phyloP scores from a whole-genome alignment of 2,797 vertebrate species.

The Galago senegalensis region DNA sequence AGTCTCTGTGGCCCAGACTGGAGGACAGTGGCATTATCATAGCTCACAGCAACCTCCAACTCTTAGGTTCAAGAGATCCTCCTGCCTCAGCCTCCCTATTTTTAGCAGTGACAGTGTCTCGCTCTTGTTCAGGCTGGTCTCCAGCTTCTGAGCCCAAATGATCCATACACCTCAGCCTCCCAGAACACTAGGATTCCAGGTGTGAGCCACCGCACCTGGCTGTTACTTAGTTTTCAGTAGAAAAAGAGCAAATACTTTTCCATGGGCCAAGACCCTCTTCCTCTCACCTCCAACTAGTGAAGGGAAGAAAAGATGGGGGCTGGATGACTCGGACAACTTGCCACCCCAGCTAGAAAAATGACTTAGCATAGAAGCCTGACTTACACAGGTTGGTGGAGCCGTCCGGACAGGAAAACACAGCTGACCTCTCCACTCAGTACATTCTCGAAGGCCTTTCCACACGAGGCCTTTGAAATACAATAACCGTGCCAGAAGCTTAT shows the following conservation, averaged over 20 bases:
- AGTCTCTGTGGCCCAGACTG: no score
- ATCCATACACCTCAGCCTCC: no score
- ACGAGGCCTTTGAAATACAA: background rate
- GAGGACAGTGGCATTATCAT: no score
- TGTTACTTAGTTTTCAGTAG: background rate
- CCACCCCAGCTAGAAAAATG: background rate
- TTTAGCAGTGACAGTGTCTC: no score
- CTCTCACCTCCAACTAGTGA: background rate
- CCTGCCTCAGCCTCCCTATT: no score
- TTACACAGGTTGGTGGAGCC: background rate
- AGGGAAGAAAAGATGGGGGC: background rate
- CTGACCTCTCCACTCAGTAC: background rate
- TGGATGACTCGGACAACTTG: background rate
- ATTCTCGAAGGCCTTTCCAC: background rate
- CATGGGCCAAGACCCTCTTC: background rate
- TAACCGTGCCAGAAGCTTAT: background rate
- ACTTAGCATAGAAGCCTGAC: background rate
- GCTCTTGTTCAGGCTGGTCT: no score
- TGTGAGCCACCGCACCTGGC: no score
- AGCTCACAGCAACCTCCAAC: no score
- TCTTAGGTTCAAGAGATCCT: no score
- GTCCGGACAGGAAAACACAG: background rate
- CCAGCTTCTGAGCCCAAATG: no score
- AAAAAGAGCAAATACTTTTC: background rate
- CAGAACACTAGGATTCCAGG: no score